phyloP scores from a whole-genome alignment of 2,888 invertebrate species.

The Macrophya alboannulata region DNA sequence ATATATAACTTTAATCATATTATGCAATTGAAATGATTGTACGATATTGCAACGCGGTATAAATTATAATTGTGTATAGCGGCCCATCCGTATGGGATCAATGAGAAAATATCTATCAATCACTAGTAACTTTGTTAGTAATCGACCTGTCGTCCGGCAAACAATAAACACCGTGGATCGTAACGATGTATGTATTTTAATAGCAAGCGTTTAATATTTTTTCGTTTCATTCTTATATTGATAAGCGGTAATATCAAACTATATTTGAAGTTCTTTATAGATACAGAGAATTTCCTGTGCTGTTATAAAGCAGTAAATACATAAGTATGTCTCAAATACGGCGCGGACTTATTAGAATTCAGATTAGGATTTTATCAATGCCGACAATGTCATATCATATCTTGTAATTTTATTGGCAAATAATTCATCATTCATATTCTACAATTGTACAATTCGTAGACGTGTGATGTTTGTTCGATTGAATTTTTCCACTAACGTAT shows the following conservation, averaged over 20 bases:
- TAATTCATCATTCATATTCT: not conserved
- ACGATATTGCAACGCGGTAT: not conserved
- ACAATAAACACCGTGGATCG: not conserved
- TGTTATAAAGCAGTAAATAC: not conserved
- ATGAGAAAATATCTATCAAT: not conserved
- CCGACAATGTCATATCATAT: not conserved
- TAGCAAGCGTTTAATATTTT: not conserved
- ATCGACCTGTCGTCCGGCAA: not conserved
- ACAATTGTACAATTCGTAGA: not conserved
- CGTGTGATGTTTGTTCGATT: not conserved
- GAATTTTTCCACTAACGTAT: not conserved
- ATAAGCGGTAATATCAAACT: not conserved
- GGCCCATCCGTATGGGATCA: not conserved
- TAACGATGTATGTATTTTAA: not conserved
- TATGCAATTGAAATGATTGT: not conserved
- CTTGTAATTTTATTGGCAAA: not conserved
- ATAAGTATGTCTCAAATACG: not conserved
- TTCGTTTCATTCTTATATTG: not conserved
- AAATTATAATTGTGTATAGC: not conserved
- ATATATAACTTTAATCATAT: not conserved
- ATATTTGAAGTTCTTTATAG: not conserved
- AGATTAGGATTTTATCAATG: conserved; percentile 1
- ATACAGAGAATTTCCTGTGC: not conserved
- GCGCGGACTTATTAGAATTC: not conserved
- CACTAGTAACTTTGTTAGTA: not conserved